Evolutionary conservation across 2,888 invertebrate genomes (phyloP).

Genomic region (Drosophila vallismaia): DNA sequence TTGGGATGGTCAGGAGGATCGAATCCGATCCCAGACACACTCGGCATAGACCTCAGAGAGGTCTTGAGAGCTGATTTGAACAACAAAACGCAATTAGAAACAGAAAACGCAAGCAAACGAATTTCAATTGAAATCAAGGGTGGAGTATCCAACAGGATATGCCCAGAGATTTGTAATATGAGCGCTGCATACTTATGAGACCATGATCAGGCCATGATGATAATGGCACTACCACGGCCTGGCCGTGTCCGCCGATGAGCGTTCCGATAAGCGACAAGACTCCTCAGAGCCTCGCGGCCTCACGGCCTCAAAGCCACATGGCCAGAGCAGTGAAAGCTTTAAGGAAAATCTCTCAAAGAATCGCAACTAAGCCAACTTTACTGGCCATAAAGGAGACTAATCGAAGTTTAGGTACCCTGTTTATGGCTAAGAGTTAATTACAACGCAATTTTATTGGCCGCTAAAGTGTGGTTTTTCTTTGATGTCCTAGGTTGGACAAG

Average conservation of each 20-base stretch:
- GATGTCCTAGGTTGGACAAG: not conserved
- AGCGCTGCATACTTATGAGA: constrained; percentile 75
- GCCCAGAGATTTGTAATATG: constrained; percentile 69
- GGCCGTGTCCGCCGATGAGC: constrained; percentile 44
- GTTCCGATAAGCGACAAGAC: constrained; percentile 35
- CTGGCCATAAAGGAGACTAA: not conserved
- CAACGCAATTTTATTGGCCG: not conserved
- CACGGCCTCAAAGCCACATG: not conserved
- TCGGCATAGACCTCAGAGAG: constrained; percentile 23
- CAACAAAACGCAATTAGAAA: constrained; percentile 63
- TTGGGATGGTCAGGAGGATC: constrained; percentile 48
- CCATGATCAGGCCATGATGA: constrained; percentile 42
- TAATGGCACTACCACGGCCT: constrained; percentile 34
- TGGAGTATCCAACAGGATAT: constrained; percentile 57
- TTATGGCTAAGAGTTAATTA: not conserved
- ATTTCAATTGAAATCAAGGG: constrained; percentile 55
- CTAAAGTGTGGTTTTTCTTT: not conserved
- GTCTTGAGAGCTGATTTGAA: constrained; percentile 12
- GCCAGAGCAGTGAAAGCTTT: constrained; percentile 36
- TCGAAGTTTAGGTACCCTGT: constrained; percentile 12
- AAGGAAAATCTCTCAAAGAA: constrained; percentile 39
- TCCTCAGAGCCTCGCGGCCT: not conserved
- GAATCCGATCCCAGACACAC: constrained; percentile 27
- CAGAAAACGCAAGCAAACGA: constrained; percentile 35
- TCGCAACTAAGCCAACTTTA: constrained; percentile 15